Evolutionary conservation across 1,140 invertebrate genomes (phyloP), one percentile per base, ranked within the genome.

Genomic region (Bemisia tabaci): DNA sequence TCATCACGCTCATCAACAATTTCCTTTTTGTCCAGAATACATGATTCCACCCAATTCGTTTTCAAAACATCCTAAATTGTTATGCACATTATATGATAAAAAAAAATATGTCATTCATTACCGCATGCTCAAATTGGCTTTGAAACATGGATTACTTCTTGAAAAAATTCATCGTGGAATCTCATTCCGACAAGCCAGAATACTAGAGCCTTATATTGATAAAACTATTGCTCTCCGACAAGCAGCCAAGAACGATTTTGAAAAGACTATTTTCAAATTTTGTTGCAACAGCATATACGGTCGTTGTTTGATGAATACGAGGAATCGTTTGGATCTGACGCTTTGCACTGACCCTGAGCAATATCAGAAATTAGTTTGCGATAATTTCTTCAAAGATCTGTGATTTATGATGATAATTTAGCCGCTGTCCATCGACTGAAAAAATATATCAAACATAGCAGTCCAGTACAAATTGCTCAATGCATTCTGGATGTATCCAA

Each of bases 21-120:
- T 77, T 59, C 76, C 78, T 22, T 71, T 80, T 26, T 74, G 72
- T 65, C 74, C 78, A 62, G 73, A 78, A 67, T 68, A 71, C 63
- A 25, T 61, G 23, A 62, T 58, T 39, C 71, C 69, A 61, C 67
- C 70, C n/a, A 23, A 62, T 68, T 17, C 33, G 17, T 5, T 9
- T 17, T 63, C 60, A 12, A 72, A 69, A 66, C 17, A 66, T 12
- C 21, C 11, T 9, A 78, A 78, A 68, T 67, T 78, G 65, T 25
- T 75, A 33, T 67, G 71, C 26, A 73, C 64, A 62, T 66, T 77
- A 22, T 22, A 75, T 65, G 39, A 39, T 59, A 76, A 75, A 76
- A 69, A 70, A 65, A 79, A 78, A 33, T 82, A 82, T 74, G 70
- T 78, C 60, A 75, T 82, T 60, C 81, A 82, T 73, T 79, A 80